Percentiles rank a stretch among this genome's conserved stretches.
Conservation (phyloP, 2,888 invertebrate species). For the Xestia xanthographa region DNA sequence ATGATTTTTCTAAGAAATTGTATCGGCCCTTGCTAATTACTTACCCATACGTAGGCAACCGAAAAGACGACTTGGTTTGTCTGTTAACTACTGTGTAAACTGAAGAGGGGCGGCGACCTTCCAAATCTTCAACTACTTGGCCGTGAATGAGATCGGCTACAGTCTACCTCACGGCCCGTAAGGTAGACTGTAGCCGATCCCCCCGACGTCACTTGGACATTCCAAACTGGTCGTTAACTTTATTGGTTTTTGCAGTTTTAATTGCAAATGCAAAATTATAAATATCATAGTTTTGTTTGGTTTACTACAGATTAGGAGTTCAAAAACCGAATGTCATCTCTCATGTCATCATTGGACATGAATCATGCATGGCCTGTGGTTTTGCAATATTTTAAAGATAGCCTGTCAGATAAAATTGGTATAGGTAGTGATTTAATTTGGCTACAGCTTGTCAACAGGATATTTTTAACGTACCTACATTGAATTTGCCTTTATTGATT, state of each 20-base stretch:
- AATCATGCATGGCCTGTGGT: background rate
- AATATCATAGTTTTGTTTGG: background rate
- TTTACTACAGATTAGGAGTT: background rate
- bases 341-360: background rate
- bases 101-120: constrained; percentile 1
- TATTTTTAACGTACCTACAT: background rate
- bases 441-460: constrained; percentile 17
- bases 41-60: constrained; percentile 24
- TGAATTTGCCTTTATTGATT: background rate
- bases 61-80: constrained; percentile 17
- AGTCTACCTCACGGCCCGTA: too few species aligned
- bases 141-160: too few species aligned
- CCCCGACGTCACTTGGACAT: background rate
- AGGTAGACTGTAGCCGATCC: too few species aligned
- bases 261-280: background rate
- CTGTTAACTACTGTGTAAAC: constrained; percentile 40
- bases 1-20: constrained; percentile 26
- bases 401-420: constrained; percentile 2
- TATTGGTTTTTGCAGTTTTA: background rate
- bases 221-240: background rate
- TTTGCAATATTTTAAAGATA: background rate
- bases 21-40: constrained; percentile 35
- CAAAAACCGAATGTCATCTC: background rate
- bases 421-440: constrained; percentile 11
- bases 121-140: constrained; percentile 8